Evolutionary conservation across 37 sponge, comb jelly and placozoan species (phyloP).

Genomic region (Ianthella basta): DNA sequence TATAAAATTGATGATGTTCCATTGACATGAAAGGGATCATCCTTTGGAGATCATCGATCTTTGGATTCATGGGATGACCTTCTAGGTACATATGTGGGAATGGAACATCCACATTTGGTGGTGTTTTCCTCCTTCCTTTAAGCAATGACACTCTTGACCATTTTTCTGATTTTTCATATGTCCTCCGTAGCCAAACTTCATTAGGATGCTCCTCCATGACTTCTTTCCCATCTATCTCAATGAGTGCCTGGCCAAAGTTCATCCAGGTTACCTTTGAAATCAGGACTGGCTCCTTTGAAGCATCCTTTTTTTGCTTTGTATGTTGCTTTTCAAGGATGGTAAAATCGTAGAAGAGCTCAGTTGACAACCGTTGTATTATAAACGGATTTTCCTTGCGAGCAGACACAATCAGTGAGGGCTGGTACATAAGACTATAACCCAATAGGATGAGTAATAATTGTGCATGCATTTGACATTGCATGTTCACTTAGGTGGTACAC

Average conservation of each 20-base stretch:
- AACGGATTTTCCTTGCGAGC: not conserved
- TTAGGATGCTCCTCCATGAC: not conserved
- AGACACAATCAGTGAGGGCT: conserved; percentile 2
- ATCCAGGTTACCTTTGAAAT: conserved; percentile 9
- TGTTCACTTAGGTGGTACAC: too few species aligned
- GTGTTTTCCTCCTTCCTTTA: conserved; percentile 6
- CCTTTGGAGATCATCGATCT: conserved; percentile 41
- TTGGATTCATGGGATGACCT: conserved; percentile 52
- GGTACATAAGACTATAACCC: too few species aligned
- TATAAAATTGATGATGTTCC: conserved; percentile 9
- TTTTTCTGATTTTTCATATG: conserved; percentile 1
- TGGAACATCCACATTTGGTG: conserved; percentile 9
- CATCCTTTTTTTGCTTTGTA: conserved; percentile 5
- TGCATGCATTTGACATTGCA: too few species aligned
- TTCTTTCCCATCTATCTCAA: not conserved
- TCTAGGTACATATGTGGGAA: conserved; percentile 27
- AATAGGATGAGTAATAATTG: too few species aligned
- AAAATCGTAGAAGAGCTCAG: conserved; percentile 6
- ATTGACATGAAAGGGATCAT: conserved; percentile 52
- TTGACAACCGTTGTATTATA: not conserved
- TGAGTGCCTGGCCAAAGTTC: conserved; percentile 10
- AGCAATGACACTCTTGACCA: not conserved
- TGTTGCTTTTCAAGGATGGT: not conserved
- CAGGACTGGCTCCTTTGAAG: conserved; percentile 1
- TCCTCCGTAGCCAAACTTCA: not conserved